phyloP scores from a whole-genome alignment of 1,140 invertebrate genomes.

The Doryteuthis pealeii region DNA sequence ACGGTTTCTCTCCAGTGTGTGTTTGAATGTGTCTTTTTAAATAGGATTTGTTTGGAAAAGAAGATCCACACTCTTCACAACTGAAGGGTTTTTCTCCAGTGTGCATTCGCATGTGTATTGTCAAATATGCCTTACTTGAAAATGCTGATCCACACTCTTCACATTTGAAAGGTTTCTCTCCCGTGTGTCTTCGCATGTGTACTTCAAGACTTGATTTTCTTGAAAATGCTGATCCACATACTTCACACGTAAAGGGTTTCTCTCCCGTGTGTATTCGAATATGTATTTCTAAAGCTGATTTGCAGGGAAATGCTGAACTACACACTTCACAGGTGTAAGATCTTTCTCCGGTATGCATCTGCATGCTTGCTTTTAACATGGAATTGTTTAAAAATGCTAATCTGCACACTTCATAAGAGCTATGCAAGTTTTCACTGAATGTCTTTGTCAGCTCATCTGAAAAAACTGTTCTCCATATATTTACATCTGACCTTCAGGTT shows the following conservation, averaged over 20 bases:
- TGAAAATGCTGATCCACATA: not conserved
- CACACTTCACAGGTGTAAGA: not conserved
- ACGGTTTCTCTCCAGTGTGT: too few species aligned
- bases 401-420: conserved; percentile 17
- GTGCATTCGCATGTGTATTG: not conserved
- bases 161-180: conserved; percentile 6
- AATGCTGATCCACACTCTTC: not conserved
- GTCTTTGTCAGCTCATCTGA: too few species aligned
- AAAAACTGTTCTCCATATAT: too few species aligned
- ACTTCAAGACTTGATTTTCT: not conserved
- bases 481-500: too few species aligned
- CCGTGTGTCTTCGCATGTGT: not conserved
- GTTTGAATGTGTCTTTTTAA: too few species aligned
- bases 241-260: not conserved
- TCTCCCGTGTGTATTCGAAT: not conserved
- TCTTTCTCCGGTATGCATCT: not conserved
- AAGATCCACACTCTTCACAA: not conserved
- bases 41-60: too few species aligned
- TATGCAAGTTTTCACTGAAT: too few species aligned
- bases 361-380: too few species aligned
- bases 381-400: conserved; percentile 10
- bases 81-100: conserved; percentile 1
- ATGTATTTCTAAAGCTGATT: not conserved
- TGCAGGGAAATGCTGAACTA: not conserved
- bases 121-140: not conserved